Base-by-base conservation (phyloP, 2,113 vertebrate species). In the Oncorhynchus gorbuscha region DNA sequence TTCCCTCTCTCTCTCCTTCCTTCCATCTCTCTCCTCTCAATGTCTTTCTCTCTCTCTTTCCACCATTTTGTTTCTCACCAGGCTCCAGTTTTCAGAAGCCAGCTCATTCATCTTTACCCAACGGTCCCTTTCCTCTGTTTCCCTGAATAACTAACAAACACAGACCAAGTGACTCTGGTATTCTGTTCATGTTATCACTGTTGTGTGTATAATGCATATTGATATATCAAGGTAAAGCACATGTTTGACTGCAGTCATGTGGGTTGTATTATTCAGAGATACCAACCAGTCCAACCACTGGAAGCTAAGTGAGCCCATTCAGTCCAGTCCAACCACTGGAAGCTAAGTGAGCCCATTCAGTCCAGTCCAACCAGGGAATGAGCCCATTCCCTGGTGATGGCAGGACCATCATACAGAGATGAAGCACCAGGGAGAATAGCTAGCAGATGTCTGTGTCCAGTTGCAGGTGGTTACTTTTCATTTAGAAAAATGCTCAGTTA, bases 81-180 rank as follows among this genome's bases (percentile, higher is more conserved):
- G 76, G 81, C 87, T 85, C 79, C 83, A 84, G 75, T 85, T 89
- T 88, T 89, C 82, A 82, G n/a, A 83, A 73, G 71, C 74, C 69
- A 78, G 84, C 79, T 86, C 84, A 83, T 90, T 89, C 82, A 80
- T 75, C 82, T 86, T 74, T 32, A 81, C 83, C 79, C 66, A 66
- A n/a, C 67, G 81, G 81, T 84, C 87, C 87, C 88, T 88, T 88
- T 88, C 85, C 90, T 84, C 86, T 87, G 76, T 82, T 88, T 75
- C 61, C 76, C 77, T 79, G 76, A 82, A 78, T 12, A 77, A 69
- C 84, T 79, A 81, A 87, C 87, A 89, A 88, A 89, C 83, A 86
- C 75, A 76, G 84, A 81, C 78, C 77, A 69, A 65, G 78, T 73
- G 72, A 79, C 74, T 80, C 58, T 32, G 71, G 51, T 73, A 49